Percentiles rank a stretch among this genome's conserved stretches.
These are phyloP conservation scores for Regulus satrapa DNA, from an alignment of 2,113 vertebrate genomes.

Conservation along the genomic window DNA sequence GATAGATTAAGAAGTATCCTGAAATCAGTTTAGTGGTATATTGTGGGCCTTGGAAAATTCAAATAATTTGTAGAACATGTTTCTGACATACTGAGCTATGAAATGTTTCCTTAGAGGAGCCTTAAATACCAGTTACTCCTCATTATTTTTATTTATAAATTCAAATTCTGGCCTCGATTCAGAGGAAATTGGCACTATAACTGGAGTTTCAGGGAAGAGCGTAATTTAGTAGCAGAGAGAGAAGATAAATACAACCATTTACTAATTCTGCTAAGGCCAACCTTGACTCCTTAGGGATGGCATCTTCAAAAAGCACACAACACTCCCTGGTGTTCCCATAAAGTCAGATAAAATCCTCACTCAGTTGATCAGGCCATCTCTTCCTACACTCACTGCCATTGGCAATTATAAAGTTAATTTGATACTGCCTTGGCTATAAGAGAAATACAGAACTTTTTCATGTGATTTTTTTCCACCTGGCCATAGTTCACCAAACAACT, in stretches of 20 bases:
- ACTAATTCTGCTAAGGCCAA: not conserved
- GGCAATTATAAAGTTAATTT: not conserved
- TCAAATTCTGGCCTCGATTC: not conserved
- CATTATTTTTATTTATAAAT: not conserved
- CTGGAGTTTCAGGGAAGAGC: not conserved
- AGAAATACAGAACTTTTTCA: not conserved
- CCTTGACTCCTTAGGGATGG: not conserved
- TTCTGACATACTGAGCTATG: not conserved
- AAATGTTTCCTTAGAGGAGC: not conserved
- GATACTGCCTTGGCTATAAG: not conserved
- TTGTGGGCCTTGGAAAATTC: not conserved
- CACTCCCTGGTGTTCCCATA: not conserved
- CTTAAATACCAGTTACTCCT: not conserved
- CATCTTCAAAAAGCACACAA: not conserved
- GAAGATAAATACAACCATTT: not conserved
- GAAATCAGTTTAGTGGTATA: not conserved
- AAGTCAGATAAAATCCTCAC: not conserved
- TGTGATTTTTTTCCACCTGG: not conserved
- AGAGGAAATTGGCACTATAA: not conserved
- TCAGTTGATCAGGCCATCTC: not conserved
- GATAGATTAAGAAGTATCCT: not conserved
- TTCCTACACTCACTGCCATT: not conserved
- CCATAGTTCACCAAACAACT: not conserved
- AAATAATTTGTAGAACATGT: fast-evolving
- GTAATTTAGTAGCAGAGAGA: not conserved